Evolutionary conservation across 2,888 invertebrate genomes (phyloP), one percentile per base, ranked within the genome.

Genomic region (Patella caerulea): DNA sequence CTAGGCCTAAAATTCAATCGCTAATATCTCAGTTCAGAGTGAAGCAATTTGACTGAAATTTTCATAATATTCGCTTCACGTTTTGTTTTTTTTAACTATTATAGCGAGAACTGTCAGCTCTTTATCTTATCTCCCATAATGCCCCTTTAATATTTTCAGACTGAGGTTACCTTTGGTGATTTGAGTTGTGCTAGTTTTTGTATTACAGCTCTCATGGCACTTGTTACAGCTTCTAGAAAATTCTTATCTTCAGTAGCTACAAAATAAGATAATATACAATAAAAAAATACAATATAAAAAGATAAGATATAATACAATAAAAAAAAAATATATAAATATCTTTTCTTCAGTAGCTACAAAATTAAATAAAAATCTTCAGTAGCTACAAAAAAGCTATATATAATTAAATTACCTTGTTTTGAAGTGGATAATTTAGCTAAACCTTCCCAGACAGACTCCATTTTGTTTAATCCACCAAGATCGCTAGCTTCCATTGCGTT

Each of bases 201-300:
- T 70, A 95, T 91, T 1, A 95, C 93, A n/a, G 95, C 95, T 84
- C 95, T 93, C 94, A 96, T 94, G 0, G 95, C 94, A 4, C 95
- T 94, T 0, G 95, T 95, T 2, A 94, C 94, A 0, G 95, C 94
- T 88, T 95, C 96, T 70, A 95, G 86, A 24, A 95, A 90, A 71
- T 88, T 88, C 14, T 81, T 76, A 53, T 93, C 84, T 29, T 81
- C 76, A 74, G 82, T 71, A 80, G 84, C 87, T 86, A 75, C 9
- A 82, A 78, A 59, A 78, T 76, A 14, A 70, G 4, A 4, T 29
- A 29, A 29, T 5, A 45, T 45, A 45, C 9, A 45, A 45, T 45
- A 45, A 45, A 45, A 45, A 45, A 34, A 34, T 34, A 34, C 2
- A 29, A 29, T 29, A 29, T 24, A 45, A 45, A 1, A 7, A 45